Evolutionary conservation across 2,888 invertebrate species (phyloP).

Genomic region (Drosophila leonis): DNA sequence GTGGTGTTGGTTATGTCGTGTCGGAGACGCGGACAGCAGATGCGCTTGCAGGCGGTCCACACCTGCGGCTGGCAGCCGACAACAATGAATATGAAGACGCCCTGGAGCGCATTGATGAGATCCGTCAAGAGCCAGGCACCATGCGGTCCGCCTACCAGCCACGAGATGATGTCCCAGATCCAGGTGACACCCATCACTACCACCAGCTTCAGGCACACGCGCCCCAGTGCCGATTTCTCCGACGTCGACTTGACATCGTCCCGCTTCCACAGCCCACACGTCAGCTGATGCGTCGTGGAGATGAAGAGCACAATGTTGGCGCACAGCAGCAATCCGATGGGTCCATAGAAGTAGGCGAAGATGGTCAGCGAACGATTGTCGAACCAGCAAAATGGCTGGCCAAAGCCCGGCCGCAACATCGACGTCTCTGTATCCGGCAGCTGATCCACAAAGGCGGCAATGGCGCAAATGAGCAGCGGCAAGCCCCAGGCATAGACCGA

Average conservation of each 20-base stretch:
- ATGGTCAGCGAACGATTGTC: constrained; percentile 91
- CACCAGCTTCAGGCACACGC: constrained; percentile 94
- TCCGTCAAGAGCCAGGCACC: constrained; percentile 94
- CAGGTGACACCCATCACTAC: constrained; percentile 93
- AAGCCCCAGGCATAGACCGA: constrained; percentile 94
- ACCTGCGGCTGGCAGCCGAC: constrained; percentile 95
- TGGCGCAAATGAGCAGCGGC: constrained; percentile 91
- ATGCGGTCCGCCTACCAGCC: constrained; percentile 92
- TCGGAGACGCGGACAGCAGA: constrained; percentile 88
- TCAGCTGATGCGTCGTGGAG: constrained; percentile 93
- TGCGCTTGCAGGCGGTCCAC: constrained; percentile 89
- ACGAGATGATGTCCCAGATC: constrained; percentile 93
- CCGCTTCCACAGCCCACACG: constrained; percentile 94
- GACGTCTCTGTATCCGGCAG: constrained; percentile 87
- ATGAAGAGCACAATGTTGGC: constrained; percentile 92
- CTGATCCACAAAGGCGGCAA: constrained; percentile 91
- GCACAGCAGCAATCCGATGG: constrained; percentile 91
- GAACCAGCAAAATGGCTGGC: constrained; percentile 92
- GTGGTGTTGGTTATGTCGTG: constrained; percentile 87
- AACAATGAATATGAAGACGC: constrained; percentile 94
- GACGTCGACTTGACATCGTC: constrained; percentile 94
- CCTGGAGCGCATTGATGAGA: constrained; percentile 94
- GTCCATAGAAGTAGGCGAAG: constrained; percentile 94
- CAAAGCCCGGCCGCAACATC: constrained; percentile 92
- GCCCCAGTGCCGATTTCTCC: constrained; percentile 92